Percentiles rank a stretch among this genome's conserved stretches.
Evolutionary conservation across 2,113 vertebrate genomes (phyloP).

Genomic region (Cromileptes altivelis): DNA sequence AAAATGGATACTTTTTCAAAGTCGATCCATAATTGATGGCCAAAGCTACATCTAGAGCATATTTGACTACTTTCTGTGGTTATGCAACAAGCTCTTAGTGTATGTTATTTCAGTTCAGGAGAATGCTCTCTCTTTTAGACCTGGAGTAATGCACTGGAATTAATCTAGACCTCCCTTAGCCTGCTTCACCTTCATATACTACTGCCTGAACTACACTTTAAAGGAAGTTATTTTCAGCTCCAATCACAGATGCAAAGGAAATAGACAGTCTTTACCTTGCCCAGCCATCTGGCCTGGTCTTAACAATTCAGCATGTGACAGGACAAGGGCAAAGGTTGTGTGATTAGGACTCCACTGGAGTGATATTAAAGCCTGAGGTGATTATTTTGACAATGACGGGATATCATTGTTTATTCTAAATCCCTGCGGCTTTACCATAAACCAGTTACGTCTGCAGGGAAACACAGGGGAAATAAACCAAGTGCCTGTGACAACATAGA

Average conservation of each 20-base stretch:
- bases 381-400: constrained; percentile 57
- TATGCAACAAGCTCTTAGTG: constrained; percentile 69
- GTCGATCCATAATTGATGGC: constrained; percentile 73
- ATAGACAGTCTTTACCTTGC: constrained; percentile 44
- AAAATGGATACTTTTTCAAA: constrained; percentile 63
- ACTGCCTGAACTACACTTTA: constrained; percentile 14
- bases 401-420: constrained; percentile 50
- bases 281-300: constrained; percentile 58
- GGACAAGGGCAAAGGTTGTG: constrained; percentile 37
- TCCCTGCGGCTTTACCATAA: constrained; percentile 32
- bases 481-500: constrained; percentile 3
- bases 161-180: constrained; percentile 22
- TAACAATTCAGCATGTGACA: constrained; percentile 17
- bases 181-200: constrained; percentile 44
- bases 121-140: constrained; percentile 51
- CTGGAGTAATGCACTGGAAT: constrained; percentile 59
- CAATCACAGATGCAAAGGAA: constrained; percentile 33
- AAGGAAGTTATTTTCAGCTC: constrained; percentile 60
- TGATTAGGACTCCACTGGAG: constrained; percentile 32
- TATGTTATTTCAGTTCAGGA: constrained; percentile 50
- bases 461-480: constrained; percentile 4
- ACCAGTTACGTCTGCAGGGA: constrained; percentile 11
- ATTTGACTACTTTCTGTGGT: constrained; percentile 51
- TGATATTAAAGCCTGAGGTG: constrained; percentile 59
- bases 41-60: constrained; percentile 54